A percentile compares a stretch with the other conserved stretches of the same genome.
phyloP scores from a whole-genome alignment of 2,888 invertebrate genomes.

The Portevinia maculata region DNA sequence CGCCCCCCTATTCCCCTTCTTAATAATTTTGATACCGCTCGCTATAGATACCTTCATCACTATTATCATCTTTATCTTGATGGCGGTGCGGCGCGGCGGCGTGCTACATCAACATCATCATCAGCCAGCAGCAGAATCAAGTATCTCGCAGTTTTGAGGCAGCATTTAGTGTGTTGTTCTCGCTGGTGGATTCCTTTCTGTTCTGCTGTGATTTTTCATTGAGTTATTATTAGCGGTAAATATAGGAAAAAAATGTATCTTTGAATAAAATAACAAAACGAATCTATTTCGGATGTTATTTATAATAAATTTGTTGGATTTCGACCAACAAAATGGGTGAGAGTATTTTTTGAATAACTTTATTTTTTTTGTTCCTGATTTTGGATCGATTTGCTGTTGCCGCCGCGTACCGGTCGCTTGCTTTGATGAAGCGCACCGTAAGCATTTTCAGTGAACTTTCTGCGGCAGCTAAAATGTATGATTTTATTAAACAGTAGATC shows the following conservation, averaged over 20 bases:
- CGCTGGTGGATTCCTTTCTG: slow-evolving; percentile 62
- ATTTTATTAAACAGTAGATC: slow-evolving; percentile 45
- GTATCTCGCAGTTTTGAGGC: slow-evolving; percentile 15
- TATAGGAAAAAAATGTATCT: slow-evolving; percentile 74
- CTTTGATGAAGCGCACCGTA: slow-evolving; percentile 16
- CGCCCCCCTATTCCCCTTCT: background rate
- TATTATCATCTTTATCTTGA: slow-evolving; percentile 63
- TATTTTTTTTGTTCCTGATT: slow-evolving; percentile 27
- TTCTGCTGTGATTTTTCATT: slow-evolving; percentile 69
- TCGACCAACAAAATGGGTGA: slow-evolving; percentile 67
- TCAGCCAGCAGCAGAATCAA: slow-evolving; percentile 18
- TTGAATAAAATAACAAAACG: slow-evolving; percentile 74
- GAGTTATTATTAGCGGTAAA: slow-evolving; percentile 74
- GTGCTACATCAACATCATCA: slow-evolving; percentile 40
- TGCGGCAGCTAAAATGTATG: slow-evolving; percentile 44
- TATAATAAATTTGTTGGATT: slow-evolving; percentile 74
- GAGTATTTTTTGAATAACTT: background rate
- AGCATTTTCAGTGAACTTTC: slow-evolving; percentile 61
- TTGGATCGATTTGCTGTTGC: slow-evolving; percentile 44
- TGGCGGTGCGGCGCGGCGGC: slow-evolving; percentile 19
- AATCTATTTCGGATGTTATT: slow-evolving; percentile 74
- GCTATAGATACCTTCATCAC: slow-evolving; percentile 41
- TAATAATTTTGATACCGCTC: slow-evolving; percentile 25
- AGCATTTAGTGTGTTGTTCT: slow-evolving; percentile 43
- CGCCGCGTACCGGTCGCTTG: slow-evolving; percentile 17